Evolutionary conservation across 2,797 vertebrate genomes (phyloP).

Genomic region (Sardinella longiceps): DNA sequence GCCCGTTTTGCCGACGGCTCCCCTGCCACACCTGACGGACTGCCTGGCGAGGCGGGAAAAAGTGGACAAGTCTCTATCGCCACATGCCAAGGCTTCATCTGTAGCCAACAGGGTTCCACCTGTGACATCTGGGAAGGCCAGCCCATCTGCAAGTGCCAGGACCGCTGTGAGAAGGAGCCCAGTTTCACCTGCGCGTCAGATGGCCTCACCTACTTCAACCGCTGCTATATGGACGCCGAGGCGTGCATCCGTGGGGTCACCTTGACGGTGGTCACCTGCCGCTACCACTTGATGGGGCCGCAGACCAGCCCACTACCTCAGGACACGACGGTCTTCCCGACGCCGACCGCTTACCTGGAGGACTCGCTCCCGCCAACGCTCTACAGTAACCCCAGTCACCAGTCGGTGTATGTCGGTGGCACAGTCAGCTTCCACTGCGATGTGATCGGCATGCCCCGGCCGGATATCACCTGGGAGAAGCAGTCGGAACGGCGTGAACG

Average conservation of each 20-base stretch:
- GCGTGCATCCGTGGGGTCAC: slow-evolving; percentile 87
- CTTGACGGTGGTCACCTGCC: slow-evolving; percentile 86
- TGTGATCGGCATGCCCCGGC: slow-evolving; percentile 83
- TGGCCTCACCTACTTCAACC: slow-evolving; percentile 97
- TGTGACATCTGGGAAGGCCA: slow-evolving; percentile 96
- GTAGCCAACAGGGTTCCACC: slow-evolving; percentile 90
- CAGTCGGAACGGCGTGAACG: slow-evolving; percentile 83
- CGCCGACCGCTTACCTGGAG: slow-evolving; percentile 73
- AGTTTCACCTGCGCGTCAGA: slow-evolving; percentile 96
- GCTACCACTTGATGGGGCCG: slow-evolving; percentile 87
- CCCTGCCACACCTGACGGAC: slow-evolving; percentile 59
- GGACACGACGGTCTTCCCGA: slow-evolving; percentile 84
- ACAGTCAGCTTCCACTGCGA: slow-evolving; percentile 94
- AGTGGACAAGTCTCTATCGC: slow-evolving; percentile 51
- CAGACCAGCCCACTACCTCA: slow-evolving; percentile 83
- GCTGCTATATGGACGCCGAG: slow-evolving; percentile 97
- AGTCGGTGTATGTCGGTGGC: slow-evolving; percentile 85
- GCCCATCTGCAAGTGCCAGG: slow-evolving; percentile 93
- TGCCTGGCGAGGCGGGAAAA: slow-evolving; percentile 45
- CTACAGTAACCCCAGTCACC: slow-evolving; percentile 89
- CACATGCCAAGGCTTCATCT: slow-evolving; percentile 89
- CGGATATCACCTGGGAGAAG: slow-evolving; percentile 95
- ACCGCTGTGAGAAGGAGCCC: slow-evolving; percentile 95
- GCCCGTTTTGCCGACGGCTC: slow-evolving; percentile 86
- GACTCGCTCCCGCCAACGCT: slow-evolving; percentile 81